phyloP scores from a whole-genome alignment of 1,140 invertebrate genomes.

The Pseudachorutes palmiensis region DNA sequence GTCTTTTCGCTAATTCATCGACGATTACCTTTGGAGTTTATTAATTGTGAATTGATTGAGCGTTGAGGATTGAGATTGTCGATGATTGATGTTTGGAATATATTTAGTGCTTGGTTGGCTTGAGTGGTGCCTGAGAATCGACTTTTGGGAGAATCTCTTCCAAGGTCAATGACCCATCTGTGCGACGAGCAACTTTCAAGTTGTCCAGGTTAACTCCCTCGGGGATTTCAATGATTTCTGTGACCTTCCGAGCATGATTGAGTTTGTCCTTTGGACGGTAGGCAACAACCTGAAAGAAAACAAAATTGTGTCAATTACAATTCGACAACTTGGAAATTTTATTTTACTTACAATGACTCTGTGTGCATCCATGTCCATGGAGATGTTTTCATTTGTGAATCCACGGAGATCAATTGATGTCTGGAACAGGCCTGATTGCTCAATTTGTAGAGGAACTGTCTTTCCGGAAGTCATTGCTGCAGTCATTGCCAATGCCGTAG shows the following conservation, averaged over 20 bases:
- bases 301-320: neutral
- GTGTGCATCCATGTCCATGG: constrained; percentile 15
- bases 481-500: too few species aligned
- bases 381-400: constrained; percentile 26
- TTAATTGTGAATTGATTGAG: too few species aligned
- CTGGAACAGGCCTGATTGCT: neutral
- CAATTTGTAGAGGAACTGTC: neutral
- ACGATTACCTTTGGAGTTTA: too few species aligned
- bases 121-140: too few species aligned
- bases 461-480: neutral
- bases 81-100: too few species aligned
- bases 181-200: constrained; percentile 18
- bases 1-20: too few species aligned
- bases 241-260: constrained; percentile 21
- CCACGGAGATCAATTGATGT: constrained; percentile 16
- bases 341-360: constrained; percentile 22
- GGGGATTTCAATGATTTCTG: constrained; percentile 26
- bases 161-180: constrained; percentile 20
- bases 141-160: constrained; percentile 19
- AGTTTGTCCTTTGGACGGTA: constrained; percentile 4
- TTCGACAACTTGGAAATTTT: neutral
- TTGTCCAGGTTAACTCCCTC: constrained; percentile 18
- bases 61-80: too few species aligned
- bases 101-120: too few species aligned
- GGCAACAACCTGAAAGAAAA: constrained; percentile 19